Base-by-base conservation (phyloP, 2,113 vertebrate species). In the Hemicordylus capensis region DNA sequence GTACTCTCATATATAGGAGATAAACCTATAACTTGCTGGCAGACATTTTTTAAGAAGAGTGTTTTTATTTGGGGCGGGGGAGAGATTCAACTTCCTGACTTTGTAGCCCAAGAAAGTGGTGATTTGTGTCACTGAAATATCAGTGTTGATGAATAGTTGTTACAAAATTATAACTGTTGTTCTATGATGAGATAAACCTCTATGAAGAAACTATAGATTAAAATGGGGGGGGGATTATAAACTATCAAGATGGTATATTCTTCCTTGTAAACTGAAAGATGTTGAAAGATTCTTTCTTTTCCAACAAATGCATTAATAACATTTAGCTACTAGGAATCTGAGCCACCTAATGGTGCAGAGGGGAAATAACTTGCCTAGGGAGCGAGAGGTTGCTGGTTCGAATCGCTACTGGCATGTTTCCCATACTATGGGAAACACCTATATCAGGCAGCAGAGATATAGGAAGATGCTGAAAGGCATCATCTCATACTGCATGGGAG, bases 231-330 rank as follows among this genome's bases (percentile, higher is more conserved):
- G 22, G 12, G 91, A 96, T 95, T 94, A 91, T 91, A 90, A 92
- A 93, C 89, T 93, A 94, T 94, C 93, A 66, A 91, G 86, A 28
- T 83, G 87, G 89, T 89, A 83, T 91, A 92, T 91, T 95, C 93
- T 90, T 96, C 91, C 91, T 94, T 89, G 88, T 87, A 95, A 95
- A 94, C 90, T 93, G 95, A 95, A 89, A 92, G 95, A 90, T 95
- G 91, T 94, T 95, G 95, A 91, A 95, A 93, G 94, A 92, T 95
- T 86, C 85, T 78, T 19, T 85, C 92, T 93, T 94, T 94, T 90
- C 92, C 14, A 0, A 94, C 85, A 94, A 95, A 96, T 89, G 51
- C 94, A 94, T 96, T 95, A 95, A 95, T 96, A 95, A 93, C 86
- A 84, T 93, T 96, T 96, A 94, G 88, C 93, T 86, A 95, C 82